Conservation (phyloP, 2,113 vertebrate species). For the Muscicapa adusta region DNA sequence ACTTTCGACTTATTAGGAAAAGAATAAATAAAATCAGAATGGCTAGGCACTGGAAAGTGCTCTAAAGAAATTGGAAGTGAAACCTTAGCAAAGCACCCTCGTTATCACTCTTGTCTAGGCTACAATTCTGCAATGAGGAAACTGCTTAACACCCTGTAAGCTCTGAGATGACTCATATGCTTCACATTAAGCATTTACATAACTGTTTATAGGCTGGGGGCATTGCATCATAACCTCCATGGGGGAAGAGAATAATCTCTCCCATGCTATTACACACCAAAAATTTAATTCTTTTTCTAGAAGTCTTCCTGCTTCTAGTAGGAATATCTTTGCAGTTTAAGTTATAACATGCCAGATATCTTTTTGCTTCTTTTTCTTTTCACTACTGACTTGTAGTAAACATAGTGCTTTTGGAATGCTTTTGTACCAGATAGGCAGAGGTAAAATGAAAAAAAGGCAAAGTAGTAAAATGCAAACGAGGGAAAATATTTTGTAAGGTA, state of each 20-base stretch:
- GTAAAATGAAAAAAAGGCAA: not conserved
- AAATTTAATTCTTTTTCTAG: not conserved
- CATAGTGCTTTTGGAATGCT: not conserved
- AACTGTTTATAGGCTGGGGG: slow-evolving; percentile 17
- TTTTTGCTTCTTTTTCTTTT: not conserved
- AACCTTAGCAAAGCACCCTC: not conserved
- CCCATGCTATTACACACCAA: not conserved
- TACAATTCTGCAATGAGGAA: not conserved
- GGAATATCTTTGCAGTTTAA: not conserved
- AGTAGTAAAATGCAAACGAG: not conserved
- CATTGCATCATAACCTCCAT: not conserved
- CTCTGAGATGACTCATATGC: not conserved
- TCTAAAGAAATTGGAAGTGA: not conserved
- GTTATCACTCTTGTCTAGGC: not conserved
- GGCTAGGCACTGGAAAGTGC: not conserved
- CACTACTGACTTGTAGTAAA: not conserved
- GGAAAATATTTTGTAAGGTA: not conserved
- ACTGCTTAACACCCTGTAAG: not conserved
- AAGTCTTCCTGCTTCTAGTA: not conserved
- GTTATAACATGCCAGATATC: not conserved
- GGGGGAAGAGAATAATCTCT: not conserved
- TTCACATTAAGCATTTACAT: slow-evolving; percentile 38
- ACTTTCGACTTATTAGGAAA: not conserved
- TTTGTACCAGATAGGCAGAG: not conserved
- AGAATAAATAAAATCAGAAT: slow-evolving; percentile 26